phyloP scores from a whole-genome alignment of 2,797 vertebrate species.

The Melanitta fusca region DNA sequence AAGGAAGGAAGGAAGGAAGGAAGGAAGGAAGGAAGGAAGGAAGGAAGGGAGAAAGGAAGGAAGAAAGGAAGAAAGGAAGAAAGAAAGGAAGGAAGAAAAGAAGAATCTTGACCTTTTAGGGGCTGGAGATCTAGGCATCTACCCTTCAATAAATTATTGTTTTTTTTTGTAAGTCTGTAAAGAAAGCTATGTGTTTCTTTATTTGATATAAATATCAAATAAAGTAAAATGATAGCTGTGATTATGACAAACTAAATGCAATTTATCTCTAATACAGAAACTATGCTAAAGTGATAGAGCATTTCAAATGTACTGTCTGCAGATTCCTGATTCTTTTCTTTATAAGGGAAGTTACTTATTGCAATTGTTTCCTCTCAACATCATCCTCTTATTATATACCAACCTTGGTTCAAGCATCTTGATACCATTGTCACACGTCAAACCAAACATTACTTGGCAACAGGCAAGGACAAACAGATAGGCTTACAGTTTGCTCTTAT shows the following conservation, averaged over 20 bases:
- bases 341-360: background rate
- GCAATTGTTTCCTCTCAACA: conserved; percentile 40
- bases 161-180: background rate
- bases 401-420: conserved; percentile 40
- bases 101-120: background rate
- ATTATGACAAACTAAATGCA: background rate
- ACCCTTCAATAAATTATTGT: background rate
- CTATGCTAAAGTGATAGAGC: background rate
- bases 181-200: background rate
- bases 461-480: conserved; percentile 81
- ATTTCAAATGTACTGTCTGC: background rate
- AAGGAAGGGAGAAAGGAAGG: no score
- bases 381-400: conserved; percentile 44
- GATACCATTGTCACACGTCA: conserved; percentile 41
- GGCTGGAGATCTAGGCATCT: accelerated
- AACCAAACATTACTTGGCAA: conserved; percentile 64
- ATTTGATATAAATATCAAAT: background rate
- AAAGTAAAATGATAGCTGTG: background rate
- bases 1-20: no score
- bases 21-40: no score
- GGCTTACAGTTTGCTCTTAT: conserved; percentile 79
- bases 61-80: no score
- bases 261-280: background rate
- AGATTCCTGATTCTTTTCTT: conserved; percentile 40
- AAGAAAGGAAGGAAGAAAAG: no score